Evolutionary conservation across 2,113 vertebrate genomes (phyloP).

Genomic region (Acanthisitta chloris): DNA sequence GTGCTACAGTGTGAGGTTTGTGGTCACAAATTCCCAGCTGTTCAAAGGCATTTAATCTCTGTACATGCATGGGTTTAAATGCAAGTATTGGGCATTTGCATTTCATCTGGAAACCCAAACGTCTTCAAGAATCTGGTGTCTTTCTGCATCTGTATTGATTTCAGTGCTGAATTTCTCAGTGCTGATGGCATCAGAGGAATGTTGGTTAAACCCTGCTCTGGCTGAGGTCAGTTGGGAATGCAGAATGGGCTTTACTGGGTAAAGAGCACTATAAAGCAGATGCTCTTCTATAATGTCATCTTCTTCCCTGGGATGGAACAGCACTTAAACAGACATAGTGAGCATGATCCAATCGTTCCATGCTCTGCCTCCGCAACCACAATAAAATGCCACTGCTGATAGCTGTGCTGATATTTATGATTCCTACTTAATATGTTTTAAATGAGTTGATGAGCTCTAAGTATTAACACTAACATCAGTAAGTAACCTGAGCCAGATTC

Average conservation of each 20-base stretch:
- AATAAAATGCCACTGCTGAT: neutral
- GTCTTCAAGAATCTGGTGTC: neutral
- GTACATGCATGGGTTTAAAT: neutral
- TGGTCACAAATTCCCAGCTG: neutral
- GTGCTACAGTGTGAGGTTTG: neutral
- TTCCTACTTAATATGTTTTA: constrained; percentile 15
- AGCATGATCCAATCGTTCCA: neutral
- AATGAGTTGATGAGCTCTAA: neutral
- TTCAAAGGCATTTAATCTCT: neutral
- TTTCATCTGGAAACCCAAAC: neutral
- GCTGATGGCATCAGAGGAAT: neutral
- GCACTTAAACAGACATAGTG: rapidly evolving
- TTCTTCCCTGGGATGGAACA: neutral
- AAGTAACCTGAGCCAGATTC: neutral
- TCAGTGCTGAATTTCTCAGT: neutral
- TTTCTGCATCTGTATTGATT: neutral
- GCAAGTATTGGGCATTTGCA: neutral
- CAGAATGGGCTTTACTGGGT: neutral
- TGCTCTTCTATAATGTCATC: neutral
- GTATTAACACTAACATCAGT: neutral
- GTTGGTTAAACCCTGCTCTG: neutral
- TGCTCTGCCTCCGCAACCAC: neutral
- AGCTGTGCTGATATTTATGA: neutral
- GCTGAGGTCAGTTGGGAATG: neutral
- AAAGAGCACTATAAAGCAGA: neutral